phyloP scores from a whole-genome alignment of 2,888 invertebrate species.

The Trisateles emortualis region DNA sequence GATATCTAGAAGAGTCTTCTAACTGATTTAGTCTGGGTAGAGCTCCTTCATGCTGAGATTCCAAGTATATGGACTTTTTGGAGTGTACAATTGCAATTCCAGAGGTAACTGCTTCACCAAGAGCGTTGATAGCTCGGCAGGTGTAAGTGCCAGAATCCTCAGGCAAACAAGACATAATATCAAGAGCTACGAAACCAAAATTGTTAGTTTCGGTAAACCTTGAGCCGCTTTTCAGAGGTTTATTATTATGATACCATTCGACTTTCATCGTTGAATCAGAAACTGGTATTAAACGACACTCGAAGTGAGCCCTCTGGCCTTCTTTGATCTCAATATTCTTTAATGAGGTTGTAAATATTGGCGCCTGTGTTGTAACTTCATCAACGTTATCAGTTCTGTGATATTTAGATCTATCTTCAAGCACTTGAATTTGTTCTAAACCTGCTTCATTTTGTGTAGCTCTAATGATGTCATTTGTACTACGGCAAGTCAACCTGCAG shows the following conservation, averaged over 20 bases:
- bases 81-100: constrained; percentile 94
- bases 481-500: constrained; percentile 90
- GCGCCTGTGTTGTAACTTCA: constrained; percentile 95
- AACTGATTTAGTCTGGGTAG: constrained; percentile 93
- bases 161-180: constrained; percentile 97
- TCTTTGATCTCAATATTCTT: constrained; percentile 97
- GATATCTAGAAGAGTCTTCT: constrained; percentile 92
- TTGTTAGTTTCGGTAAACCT: constrained; percentile 98
- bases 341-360: constrained; percentile 96
- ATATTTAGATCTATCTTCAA: constrained; percentile 94
- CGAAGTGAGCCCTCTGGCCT: constrained; percentile 97
- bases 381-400: constrained; percentile 92
- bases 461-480: constrained; percentile 93
- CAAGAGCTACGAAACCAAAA: constrained; percentile 98
- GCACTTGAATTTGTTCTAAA: constrained; percentile 94
- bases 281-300: constrained; percentile 97
- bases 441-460: constrained; percentile 95
- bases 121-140: constrained; percentile 95
- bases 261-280: constrained; percentile 97
- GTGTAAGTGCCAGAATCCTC: constrained; percentile 99
- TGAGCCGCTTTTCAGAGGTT: constrained; percentile 96
- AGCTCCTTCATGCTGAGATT: constrained; percentile 95
- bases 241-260: constrained; percentile 98
- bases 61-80: constrained; percentile 94
- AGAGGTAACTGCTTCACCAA: constrained; percentile 97